Evolutionary conservation across 2,113 vertebrate species (phyloP), one percentile per base, ranked within the genome.

Genomic region (Myotis lucifugus): DNA sequence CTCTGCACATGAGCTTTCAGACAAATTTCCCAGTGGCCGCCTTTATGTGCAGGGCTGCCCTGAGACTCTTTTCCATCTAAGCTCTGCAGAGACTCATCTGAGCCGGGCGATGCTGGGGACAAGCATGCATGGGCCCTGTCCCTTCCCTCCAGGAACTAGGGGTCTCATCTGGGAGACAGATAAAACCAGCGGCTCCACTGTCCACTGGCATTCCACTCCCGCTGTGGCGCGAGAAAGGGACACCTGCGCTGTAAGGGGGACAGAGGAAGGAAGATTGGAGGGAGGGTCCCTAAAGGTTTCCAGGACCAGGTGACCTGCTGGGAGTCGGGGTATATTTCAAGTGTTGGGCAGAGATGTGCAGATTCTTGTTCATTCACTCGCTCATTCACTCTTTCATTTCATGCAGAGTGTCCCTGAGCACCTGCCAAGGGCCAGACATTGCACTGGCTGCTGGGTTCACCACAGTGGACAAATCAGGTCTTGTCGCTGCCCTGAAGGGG

Each of bases 391-490:
- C 14, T 32, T 83, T 84, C 34, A 37, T 90, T 52, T 54, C 42
- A 3, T 32, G 1, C 17, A 1, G 2, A 17, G 66, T 78, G 42
- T 59, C 54, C 0, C 0, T 10, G 74, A 56, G 52, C 72, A 29
- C 34, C 52, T 32, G 2, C 34, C 6, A 69, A 73, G 50, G 4
- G n/a, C 19, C 85, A 14, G 64, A 29, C 29, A 15, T 54, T 34
- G 19, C 40, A 11, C 1, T 56, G 2, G 29, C 29, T 50, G 61
- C 32, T 46, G 18, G 23, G 50, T 37, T 54, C 6, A 64, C 14
- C 21, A 5, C 9, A 87, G 29, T 2, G 82, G 52, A 4, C 48
- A 25, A 15, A 54, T n/a, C 29, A 8, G 27, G 23, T 79, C n/a
- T 17, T 11, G 34, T 21, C 34, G 0, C 9, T 54, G 67, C 27